phyloP scores from a whole-genome alignment of 2,888 invertebrate species.

The Lacanobia wlatinum region DNA sequence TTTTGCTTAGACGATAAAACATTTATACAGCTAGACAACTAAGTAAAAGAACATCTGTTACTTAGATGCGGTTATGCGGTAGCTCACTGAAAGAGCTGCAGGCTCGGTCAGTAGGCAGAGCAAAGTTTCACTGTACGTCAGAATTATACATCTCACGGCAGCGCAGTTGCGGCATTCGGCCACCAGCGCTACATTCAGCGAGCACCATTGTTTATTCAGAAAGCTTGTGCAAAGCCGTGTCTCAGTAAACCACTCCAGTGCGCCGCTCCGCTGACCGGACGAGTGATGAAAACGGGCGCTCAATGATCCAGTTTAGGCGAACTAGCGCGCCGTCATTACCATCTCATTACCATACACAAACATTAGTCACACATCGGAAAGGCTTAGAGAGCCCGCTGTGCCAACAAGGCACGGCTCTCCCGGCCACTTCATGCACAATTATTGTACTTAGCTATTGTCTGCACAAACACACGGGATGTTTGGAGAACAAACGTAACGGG shows the following conservation, averaged over 20 bases:
- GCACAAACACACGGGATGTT: constrained; percentile 84
- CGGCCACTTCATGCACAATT: constrained; percentile 86
- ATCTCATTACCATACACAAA: constrained; percentile 89
- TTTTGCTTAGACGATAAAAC: not conserved
- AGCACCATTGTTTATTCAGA: constrained; percentile 82
- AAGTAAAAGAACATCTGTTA: constrained; percentile 8
- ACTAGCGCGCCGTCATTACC: constrained; percentile 84
- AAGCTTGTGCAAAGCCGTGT: constrained; percentile 80
- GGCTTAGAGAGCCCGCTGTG: constrained; percentile 85
- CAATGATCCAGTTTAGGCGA: constrained; percentile 86
- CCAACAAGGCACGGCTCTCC: constrained; percentile 82
- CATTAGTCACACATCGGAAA: constrained; percentile 87
- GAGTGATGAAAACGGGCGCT: constrained; percentile 75
- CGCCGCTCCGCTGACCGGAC: constrained; percentile 78
- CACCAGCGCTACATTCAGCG: constrained; percentile 67
- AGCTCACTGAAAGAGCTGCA: constrained; percentile 29
- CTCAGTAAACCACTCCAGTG: constrained; percentile 75
- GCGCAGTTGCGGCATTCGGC: constrained; percentile 58
- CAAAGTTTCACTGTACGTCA: constrained; percentile 40
- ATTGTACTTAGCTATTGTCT: constrained; percentile 89
- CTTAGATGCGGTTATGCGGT: constrained; percentile 20
- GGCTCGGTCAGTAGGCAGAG: constrained; percentile 21
- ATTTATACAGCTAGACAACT: not conserved
- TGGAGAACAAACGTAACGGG: constrained; percentile 86
- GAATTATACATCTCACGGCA: constrained; percentile 65